These are phyloP conservation scores for Euura saliciscinereae DNA, from an alignment of 1,140 invertebrate genomes.

Conservation along the genomic window DNA sequence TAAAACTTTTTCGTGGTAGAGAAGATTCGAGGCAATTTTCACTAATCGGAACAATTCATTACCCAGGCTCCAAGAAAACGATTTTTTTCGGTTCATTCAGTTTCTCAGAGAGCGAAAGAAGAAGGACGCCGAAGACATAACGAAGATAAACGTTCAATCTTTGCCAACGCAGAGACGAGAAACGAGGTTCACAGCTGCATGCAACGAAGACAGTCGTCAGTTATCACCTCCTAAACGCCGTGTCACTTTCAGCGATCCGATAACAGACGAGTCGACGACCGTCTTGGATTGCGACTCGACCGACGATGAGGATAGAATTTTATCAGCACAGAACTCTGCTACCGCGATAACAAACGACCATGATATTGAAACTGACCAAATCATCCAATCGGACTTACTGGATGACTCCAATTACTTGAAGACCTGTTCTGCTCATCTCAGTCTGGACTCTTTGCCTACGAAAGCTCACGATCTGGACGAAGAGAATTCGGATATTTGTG, in stretches of 20 bases:
- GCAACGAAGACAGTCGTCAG: not conserved
- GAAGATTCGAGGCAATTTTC: not conserved
- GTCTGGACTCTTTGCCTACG: not conserved
- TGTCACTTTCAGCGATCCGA: constrained; percentile 19
- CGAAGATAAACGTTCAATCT: not conserved
- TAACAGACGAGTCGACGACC: constrained; percentile 8
- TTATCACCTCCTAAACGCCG: constrained; percentile 14
- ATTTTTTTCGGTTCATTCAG: not conserved
- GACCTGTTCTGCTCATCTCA: not conserved
- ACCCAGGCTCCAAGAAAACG: not conserved
- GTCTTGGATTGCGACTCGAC: not conserved
- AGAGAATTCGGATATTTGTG: too few relatives aligned
- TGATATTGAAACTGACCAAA: not conserved
- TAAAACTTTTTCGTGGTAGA: not conserved
- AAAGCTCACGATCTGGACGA: too few relatives aligned
- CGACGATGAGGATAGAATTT: not conserved
- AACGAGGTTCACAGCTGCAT: too few relatives aligned
- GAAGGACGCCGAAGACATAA: not conserved
- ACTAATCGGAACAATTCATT: too few relatives aligned
- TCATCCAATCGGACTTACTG: too few relatives aligned
- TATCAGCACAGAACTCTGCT: not conserved
- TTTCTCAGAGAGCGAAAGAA: not conserved
- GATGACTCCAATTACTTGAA: not conserved
- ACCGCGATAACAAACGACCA: not conserved
- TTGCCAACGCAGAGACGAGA: not conserved